Conservation (phyloP, 1,140 invertebrate genomes). For the Contarinia nasturtii region DNA sequence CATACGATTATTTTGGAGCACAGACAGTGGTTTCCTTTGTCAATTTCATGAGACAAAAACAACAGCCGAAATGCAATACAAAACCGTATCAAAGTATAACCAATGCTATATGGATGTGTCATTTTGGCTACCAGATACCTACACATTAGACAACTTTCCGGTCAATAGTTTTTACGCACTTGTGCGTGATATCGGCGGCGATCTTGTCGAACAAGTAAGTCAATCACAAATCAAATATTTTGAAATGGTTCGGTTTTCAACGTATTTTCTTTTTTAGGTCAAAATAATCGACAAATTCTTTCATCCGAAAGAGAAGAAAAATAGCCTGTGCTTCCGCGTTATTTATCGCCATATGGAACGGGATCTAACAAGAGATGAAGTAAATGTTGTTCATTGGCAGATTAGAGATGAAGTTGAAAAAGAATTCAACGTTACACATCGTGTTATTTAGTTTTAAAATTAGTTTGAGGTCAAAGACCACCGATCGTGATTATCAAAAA, state of each 20-base stretch:
- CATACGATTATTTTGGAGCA: constrained; percentile 88
- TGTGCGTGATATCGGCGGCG: constrained; percentile 68
- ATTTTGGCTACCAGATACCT: constrained; percentile 74
- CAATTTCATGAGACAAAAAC: constrained; percentile 72
- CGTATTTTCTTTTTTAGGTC: constrained; percentile 34
- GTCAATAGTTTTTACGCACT: constrained; percentile 91
- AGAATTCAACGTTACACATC: constrained; percentile 37
- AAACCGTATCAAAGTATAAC: constrained; percentile 74
- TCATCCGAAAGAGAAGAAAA: constrained; percentile 65
- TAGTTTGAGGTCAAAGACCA: too few species aligned
- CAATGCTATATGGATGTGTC: constrained; percentile 87
- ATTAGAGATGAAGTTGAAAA: constrained; percentile 43
- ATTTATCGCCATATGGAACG: constrained; percentile 85
- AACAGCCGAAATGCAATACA: constrained; percentile 40
- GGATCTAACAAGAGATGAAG: constrained; percentile 72
- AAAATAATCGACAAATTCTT: constrained; percentile 69
- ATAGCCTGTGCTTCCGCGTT: constrained; percentile 83
- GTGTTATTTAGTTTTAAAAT: too few species aligned
- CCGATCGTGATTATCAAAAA: too few species aligned
- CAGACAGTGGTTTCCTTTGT: constrained; percentile 73
- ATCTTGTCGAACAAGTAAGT: constrained; percentile 76
- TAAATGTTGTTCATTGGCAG: constrained; percentile 62
- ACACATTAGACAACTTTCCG: constrained; percentile 35
- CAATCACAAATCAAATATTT: constrained; percentile 3
- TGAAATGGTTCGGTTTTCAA: background rate